phyloP scores from a whole-genome alignment of 1,140 invertebrate genomes.

The Drosophila nasuta region DNA sequence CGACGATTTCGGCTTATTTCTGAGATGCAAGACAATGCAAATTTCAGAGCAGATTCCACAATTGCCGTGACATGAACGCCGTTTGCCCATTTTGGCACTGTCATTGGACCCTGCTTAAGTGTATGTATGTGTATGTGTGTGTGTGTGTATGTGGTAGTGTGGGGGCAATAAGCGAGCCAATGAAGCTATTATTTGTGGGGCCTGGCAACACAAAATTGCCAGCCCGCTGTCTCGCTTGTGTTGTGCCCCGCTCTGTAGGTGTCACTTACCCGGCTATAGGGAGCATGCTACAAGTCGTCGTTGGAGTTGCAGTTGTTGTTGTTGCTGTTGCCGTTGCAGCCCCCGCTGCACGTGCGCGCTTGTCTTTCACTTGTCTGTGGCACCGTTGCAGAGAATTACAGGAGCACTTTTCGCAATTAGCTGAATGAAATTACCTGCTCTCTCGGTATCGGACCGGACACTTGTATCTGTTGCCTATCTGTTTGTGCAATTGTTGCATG shows the following conservation, averaged over 20 bases:
- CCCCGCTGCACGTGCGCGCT: conserved; percentile 69
- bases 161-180: conserved; percentile 45
- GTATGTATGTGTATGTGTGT: too few species aligned
- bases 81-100: conserved; percentile 61
- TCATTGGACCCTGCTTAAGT: conserved; percentile 10
- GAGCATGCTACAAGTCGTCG: not conserved
- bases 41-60: conserved; percentile 77
- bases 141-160: too few species aligned
- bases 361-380: conserved; percentile 74
- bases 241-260: conserved; percentile 54
- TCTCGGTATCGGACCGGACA: conserved; percentile 39
- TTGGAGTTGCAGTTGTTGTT: not conserved
- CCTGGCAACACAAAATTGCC: conserved; percentile 49
- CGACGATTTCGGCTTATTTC: not conserved
- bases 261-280: conserved; percentile 63
- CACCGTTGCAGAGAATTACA: conserved; percentile 56
- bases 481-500: conserved; percentile 72
- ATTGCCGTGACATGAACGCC: conserved; percentile 52
- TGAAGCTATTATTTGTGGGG: conserved; percentile 81
- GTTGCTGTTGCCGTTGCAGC: conserved; percentile 17
- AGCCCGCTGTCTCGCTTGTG: conserved; percentile 43
- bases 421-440: conserved; percentile 69
- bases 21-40: conserved; percentile 67
- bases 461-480: conserved; percentile 45
- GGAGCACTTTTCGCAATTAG: conserved; percentile 81